phyloP scores from a whole-genome alignment of 2,888 invertebrate species.

The Lasioglossum pauxillum region DNA sequence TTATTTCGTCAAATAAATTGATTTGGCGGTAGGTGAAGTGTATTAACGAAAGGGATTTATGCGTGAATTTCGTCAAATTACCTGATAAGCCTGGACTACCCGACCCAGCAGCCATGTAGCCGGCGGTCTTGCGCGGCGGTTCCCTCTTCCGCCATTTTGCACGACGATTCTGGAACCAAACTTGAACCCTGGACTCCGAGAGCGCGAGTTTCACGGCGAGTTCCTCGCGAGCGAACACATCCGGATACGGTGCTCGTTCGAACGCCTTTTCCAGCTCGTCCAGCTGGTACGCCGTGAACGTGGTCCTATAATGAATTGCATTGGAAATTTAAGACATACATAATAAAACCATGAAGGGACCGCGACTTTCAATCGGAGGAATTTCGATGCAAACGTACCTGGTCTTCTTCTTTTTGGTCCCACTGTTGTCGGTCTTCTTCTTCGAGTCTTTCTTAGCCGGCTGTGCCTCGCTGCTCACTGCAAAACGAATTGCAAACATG shows the following conservation, averaged over 20 bases:
- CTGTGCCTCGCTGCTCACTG: constrained; percentile 80
- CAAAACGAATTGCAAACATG: constrained; percentile 47
- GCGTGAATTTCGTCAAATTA: constrained; percentile 32
- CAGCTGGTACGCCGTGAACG: constrained; percentile 97
- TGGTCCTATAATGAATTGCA: constrained; percentile 89
- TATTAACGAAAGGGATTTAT: no score
- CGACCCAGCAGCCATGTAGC: constrained; percentile 84
- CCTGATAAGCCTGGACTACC: constrained; percentile 81
- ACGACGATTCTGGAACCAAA: constrained; percentile 96
- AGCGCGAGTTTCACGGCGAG: constrained; percentile 95
- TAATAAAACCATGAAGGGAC: not conserved
- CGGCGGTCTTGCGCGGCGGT: constrained; percentile 94
- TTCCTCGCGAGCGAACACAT: constrained; percentile 97
- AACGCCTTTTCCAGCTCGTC: constrained; percentile 97
- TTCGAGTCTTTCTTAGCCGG: constrained; percentile 88
- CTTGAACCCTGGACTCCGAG: constrained; percentile 92
- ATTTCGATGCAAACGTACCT: constrained; percentile 86
- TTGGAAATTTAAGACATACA: not conserved
- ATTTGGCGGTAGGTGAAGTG: no score
- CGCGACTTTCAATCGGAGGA: not conserved
- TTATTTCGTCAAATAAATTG: no score
- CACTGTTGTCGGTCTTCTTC: constrained; percentile 93
- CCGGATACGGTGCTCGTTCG: constrained; percentile 97
- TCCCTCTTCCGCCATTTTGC: constrained; percentile 98
- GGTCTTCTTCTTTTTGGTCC: constrained; percentile 96